Percentiles rank a stretch among this genome's conserved stretches.
Evolutionary conservation across 2,888 invertebrate species (phyloP).

Genomic region (Cryptophagus acutangulus): DNA sequence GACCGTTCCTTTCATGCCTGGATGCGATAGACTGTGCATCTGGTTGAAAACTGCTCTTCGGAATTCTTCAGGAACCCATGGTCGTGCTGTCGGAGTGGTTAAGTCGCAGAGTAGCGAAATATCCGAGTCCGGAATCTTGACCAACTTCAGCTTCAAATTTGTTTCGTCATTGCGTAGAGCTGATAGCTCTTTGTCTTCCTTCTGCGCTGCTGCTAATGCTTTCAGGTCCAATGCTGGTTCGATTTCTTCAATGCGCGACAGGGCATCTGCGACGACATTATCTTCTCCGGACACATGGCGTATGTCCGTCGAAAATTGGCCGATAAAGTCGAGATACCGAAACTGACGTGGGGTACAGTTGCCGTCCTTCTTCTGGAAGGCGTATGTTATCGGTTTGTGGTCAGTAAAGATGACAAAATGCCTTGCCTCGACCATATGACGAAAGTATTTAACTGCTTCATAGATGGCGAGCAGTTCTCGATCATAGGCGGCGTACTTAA

Average conservation of each 20-base stretch:
- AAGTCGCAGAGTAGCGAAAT: too few species aligned
- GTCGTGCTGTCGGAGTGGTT: not conserved
- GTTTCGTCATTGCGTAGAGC: too few species aligned
- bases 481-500: constrained; percentile 38
- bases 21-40: constrained; percentile 31
- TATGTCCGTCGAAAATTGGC: constrained; percentile 38
- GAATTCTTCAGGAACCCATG: constrained; percentile 4
- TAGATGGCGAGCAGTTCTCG: constrained; percentile 16
- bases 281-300: constrained; percentile 34
- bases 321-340: constrained; percentile 35
- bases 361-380: constrained; percentile 33
- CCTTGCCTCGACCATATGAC: constrained; percentile 11
- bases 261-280: constrained; percentile 39
- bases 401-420: constrained; percentile 29
- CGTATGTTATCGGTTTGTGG: constrained; percentile 39
- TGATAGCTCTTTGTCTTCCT: too few species aligned
- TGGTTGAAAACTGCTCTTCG: constrained; percentile 14
- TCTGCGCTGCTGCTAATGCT: too few species aligned
- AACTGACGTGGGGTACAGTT: constrained; percentile 37
- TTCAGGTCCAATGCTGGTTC: too few species aligned
- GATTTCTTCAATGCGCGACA: constrained; percentile 23
- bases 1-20: constrained; percentile 28
- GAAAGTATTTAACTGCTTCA: constrained; percentile 6
- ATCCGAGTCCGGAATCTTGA: too few species aligned
- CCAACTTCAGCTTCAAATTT: too few species aligned